These are phyloP conservation scores for Mamestra brassicae DNA, from an alignment of 2,888 invertebrate species.

Conservation along the genomic window DNA sequence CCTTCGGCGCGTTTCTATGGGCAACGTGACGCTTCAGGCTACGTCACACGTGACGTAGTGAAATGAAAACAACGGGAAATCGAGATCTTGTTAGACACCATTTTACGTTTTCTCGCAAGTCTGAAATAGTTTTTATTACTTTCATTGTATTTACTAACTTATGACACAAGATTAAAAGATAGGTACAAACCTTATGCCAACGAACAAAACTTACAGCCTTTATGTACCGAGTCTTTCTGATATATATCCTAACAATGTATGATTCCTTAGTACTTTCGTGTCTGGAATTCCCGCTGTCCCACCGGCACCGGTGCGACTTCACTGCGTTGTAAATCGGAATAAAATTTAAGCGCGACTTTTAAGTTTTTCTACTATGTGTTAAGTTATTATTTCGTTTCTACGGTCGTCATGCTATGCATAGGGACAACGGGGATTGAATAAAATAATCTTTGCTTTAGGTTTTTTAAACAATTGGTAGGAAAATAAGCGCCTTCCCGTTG, in stretches of 20 bases:
- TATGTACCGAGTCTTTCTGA: neutral
- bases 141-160: neutral
- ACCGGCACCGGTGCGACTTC: neutral
- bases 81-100: neutral
- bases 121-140: neutral
- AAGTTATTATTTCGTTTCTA: too few relatives aligned
- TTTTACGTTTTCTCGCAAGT: neutral
- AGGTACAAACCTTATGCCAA: too few relatives aligned
- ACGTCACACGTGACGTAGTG: neutral
- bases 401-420: too few relatives aligned
- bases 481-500: too few relatives aligned
- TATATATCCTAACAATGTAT: neutral
- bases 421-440: too few relatives aligned
- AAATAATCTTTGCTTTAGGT: too few relatives aligned
- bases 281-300: neutral
- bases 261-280: conserved; percentile 20
- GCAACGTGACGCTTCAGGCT: neutral
- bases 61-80: neutral
- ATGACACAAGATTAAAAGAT: too few relatives aligned
- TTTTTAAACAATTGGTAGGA: too few relatives aligned
- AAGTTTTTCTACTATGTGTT: too few relatives aligned
- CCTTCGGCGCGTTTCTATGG: conserved; percentile 17
- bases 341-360: too few relatives aligned
- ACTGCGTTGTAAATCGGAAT: too few relatives aligned
- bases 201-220: too few relatives aligned